A percentile compares a stretch with the other conserved stretches of the same genome.
Conservation (phyloP, 2,797 vertebrate genomes). For the Catostomus latipinnis region DNA sequence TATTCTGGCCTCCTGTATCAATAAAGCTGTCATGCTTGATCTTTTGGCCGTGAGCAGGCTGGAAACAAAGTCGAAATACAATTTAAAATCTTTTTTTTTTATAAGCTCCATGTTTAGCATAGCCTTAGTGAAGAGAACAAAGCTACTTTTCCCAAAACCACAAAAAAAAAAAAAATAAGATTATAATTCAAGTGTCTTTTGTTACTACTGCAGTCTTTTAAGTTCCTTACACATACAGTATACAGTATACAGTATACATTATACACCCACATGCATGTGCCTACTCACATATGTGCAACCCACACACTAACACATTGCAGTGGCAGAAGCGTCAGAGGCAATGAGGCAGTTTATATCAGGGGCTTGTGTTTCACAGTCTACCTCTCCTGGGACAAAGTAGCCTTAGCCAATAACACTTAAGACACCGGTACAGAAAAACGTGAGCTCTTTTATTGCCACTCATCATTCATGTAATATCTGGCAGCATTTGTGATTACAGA, state of each 20-base stretch:
- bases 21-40: slow-evolving; percentile 78
- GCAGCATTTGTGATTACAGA: slow-evolving; percentile 97
- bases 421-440: slow-evolving; percentile 80
- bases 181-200: neutral
- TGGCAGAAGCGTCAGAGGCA: slow-evolving; percentile 61
- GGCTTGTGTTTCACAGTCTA: slow-evolving; percentile 79
- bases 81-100: slow-evolving; percentile 20
- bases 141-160: too few relatives aligned
- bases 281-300: slow-evolving; percentile 12
- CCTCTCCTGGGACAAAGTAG: slow-evolving; percentile 79
- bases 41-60: slow-evolving; percentile 57
- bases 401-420: slow-evolving; percentile 87
- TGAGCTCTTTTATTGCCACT: slow-evolving; percentile 89
- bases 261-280: too few relatives aligned
- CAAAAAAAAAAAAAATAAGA: neutral
- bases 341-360: slow-evolving; percentile 80
- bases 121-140: neutral
- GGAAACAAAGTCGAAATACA: slow-evolving; percentile 60
- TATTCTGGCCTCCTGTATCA: slow-evolving; percentile 80
- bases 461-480: slow-evolving; percentile 96
- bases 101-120: neutral
- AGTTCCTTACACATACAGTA: slow-evolving; percentile 12
- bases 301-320: slow-evolving; percentile 49
- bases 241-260: neutral
- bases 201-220: neutral